Conservation (phyloP, 2,113 vertebrate genomes). For the Nanorana parkeri region DNA sequence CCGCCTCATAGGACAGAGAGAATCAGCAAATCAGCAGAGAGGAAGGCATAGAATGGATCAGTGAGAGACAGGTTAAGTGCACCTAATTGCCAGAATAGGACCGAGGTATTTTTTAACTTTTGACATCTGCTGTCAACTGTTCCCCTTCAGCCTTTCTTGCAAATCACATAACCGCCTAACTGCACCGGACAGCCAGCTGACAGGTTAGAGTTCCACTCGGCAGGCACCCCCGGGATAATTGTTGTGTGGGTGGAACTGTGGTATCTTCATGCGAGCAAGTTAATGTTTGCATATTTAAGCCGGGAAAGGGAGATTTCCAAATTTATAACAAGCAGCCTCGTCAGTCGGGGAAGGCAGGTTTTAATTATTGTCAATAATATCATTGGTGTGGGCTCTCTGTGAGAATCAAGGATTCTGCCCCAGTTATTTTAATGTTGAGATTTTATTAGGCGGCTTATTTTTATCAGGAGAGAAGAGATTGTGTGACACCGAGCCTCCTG, state of each 20-base stretch:
- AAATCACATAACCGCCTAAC: neutral
- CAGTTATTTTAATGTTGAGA: too few relatives aligned
- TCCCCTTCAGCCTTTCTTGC: neutral
- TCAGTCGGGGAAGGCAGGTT: conserved; percentile 44
- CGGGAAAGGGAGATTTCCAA: conserved; percentile 32
- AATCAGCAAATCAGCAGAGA: conserved; percentile 17
- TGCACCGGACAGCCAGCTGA: conserved; percentile 19
- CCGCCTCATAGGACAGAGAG: conserved; percentile 17
- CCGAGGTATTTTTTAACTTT: conserved; percentile 32
- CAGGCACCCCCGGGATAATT: conserved; percentile 37
- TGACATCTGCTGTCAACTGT: conserved; percentile 21
- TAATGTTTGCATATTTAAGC: conserved; percentile 51
- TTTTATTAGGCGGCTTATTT: too few relatives aligned
- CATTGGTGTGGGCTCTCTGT: too few relatives aligned
- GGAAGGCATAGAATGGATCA: neutral
- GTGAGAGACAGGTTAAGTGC: conserved; percentile 14
- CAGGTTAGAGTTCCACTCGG: conserved; percentile 22
- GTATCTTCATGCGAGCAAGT: conserved; percentile 46
- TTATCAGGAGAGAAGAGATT: neutral
- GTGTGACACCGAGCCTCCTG: neutral
- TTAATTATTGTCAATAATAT: conserved; percentile 16
- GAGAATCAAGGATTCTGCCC: too few relatives aligned
- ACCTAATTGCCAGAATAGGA: neutral
- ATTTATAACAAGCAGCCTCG: conserved; percentile 39
- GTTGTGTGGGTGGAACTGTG: neutral